Base-by-base conservation (phyloP, 1,140 invertebrate species). In the Panonychus citri region DNA sequence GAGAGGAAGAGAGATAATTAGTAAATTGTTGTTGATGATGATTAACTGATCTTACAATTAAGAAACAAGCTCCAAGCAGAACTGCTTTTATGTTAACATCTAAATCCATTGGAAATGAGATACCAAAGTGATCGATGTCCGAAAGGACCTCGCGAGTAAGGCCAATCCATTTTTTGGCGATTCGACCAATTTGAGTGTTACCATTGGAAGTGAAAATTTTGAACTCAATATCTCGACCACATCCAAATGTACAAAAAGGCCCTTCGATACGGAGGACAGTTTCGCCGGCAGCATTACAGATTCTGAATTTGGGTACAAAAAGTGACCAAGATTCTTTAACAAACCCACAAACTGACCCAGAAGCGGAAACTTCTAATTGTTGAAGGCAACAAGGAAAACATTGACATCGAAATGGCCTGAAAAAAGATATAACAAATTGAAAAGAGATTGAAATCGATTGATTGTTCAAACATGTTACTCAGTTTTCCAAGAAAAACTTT, bases 291-390 rank as follows among this genome's bases (percentile, higher is more conserved):
- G 37, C 57, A 39, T 57, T 24, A 19, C 59, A 13, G 4, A 58
- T n/a, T 15, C 4, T 40, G 34, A 84, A 91, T 30, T 75, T 75
- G 2, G 86, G 85, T 46, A 74, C 75, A 63, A 77, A 80, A 42
- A 85, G 70, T 54, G 77, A 83, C 84, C 84, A 90, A 57, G 85
- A 77, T 73, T 94, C 84, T 59, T 81, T 76, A 7, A 93, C 75
- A 8, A 74, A 77, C 24, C 87, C 86, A 42, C 88, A 72, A 1
- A 81, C 66, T 46, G 73, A 77, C 5, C 81, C 82, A 24, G 57
- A 51, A 8, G 63, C 57, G 1, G 81, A 70, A 7, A 85, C 79
- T 64, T 82, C 80, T 72, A 83, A 77, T 62, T 60, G 69, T 74
- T 88, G 83, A 60, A 87, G 70, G 69, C 83, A 88, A 69, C 84